Percentiles rank a stretch among this genome's conserved stretches.
Evolutionary conservation across 2,888 invertebrate genomes (phyloP).

Genomic region (Theristus sp.): DNA sequence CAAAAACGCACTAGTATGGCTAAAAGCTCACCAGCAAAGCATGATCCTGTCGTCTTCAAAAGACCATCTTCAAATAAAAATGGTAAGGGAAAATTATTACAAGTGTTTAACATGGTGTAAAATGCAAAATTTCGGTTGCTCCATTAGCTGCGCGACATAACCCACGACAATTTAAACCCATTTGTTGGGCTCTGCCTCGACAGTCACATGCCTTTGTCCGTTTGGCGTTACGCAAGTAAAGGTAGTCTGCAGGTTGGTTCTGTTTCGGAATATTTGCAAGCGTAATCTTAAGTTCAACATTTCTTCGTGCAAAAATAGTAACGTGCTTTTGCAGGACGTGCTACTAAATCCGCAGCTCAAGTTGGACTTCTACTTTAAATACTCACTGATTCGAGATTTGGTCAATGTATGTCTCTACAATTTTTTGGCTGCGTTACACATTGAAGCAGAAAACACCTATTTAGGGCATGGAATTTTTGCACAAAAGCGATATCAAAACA

Average conservation of each 20-base stretch:
- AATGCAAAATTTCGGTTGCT: too few relatives aligned
- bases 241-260: conserved; percentile 2
- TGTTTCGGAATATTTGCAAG: not conserved
- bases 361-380: conserved; percentile 7
- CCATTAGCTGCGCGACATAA: conserved; percentile 6
- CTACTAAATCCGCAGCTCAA: conserved; percentile 1
- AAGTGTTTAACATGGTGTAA: too few relatives aligned
- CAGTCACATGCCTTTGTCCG: not conserved
- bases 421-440: too few relatives aligned
- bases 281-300: not conserved
- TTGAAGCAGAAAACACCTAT: not conserved
- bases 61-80: not conserved
- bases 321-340: conserved; percentile 3
- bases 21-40: conserved; percentile 3
- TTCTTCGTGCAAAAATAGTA: too few relatives aligned
- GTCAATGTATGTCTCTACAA: too few relatives aligned
- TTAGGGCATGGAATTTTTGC: conserved; percentile 6
- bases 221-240: conserved; percentile 4
- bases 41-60: conserved; percentile 1
- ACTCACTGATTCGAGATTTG: conserved; percentile 7
- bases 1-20: conserved; percentile 2
- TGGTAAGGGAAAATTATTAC: too few relatives aligned
- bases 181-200: conserved; percentile 6
- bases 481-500: conserved; percentile 1
- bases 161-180: conserved; percentile 5